These are phyloP conservation scores for Temnothorax nylanderi DNA, from an alignment of 1,140 invertebrate genomes.

Conservation along the genomic window DNA sequence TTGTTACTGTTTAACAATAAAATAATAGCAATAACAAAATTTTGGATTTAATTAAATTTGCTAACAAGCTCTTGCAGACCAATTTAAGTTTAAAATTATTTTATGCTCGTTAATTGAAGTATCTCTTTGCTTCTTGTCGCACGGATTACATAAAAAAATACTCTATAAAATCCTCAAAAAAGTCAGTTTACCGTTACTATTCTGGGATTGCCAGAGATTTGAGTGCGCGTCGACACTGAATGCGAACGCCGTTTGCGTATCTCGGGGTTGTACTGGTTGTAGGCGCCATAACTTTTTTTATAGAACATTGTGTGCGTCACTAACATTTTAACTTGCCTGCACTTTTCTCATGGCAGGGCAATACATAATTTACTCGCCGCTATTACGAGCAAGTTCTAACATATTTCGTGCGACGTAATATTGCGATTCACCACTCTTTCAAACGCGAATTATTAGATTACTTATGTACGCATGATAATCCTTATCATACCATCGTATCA, in stretches of 20 bases:
- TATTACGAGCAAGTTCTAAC: slow-evolving; percentile 34
- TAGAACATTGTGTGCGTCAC: slow-evolving; percentile 60
- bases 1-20: background rate
- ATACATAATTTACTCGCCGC: slow-evolving; percentile 67
- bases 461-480: background rate
- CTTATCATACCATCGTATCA: background rate
- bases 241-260: slow-evolving; percentile 5
- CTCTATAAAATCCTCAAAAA: background rate
- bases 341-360: slow-evolving; percentile 20
- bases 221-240: background rate
- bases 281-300: slow-evolving; percentile 65
- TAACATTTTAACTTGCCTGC: slow-evolving; percentile 46
- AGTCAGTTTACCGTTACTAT: background rate
- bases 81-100: background rate
- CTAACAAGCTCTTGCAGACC: background rate
- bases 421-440: background rate
- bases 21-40: background rate
- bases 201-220: slow-evolving; percentile 38
- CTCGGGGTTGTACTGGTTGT: background rate
- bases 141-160: background rate
- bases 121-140: background rate
- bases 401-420: background rate
- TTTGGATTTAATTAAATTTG: background rate
- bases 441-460: slow-evolving; percentile 17
- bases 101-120: background rate